Percentiles rank a stretch among this genome's conserved stretches.
These are phyloP conservation scores for Agrochola lychnidis DNA, from an alignment of 2,888 invertebrate species.

Conservation along the genomic window DNA sequence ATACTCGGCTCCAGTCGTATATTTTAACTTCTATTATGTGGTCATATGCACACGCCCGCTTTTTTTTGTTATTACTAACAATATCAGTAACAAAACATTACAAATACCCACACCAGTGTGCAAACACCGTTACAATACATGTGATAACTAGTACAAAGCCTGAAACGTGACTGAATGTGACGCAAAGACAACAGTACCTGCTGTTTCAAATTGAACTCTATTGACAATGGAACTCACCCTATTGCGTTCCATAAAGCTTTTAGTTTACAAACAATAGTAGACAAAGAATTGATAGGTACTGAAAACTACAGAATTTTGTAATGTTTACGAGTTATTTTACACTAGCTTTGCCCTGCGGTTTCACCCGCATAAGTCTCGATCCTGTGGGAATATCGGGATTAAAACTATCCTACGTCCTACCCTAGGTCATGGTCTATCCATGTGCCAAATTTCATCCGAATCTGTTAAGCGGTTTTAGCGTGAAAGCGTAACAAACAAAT, in stretches of 20 bases:
- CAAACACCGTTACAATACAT: conserved; percentile 27
- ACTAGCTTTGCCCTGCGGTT: too few relatives aligned
- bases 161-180: conserved; percentile 46
- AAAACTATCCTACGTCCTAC: too few relatives aligned
- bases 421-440: too few relatives aligned
- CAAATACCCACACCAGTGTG: conserved; percentile 3
- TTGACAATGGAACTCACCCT: background rate
- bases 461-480: too few relatives aligned
- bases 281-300: background rate
- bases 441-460: too few relatives aligned
- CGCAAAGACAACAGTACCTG: conserved; percentile 12
- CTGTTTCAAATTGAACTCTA: conserved; percentile 35
- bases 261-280: background rate
- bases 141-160: conserved; percentile 35
- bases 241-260: background rate
- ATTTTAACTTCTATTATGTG: too few relatives aligned
- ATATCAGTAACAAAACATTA: conserved; percentile 25
- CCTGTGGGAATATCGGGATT: too few relatives aligned
- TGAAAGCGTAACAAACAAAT: too few relatives aligned
- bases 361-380: too few relatives aligned
- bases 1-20: too few relatives aligned
- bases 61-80: background rate
- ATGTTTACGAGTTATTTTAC: background rate
- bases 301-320: background rate
- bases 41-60: background rate